Evolutionary conservation across 1,140 invertebrate species (phyloP), one percentile per base, ranked within the genome.

Genomic region (Aplysia californica): DNA sequence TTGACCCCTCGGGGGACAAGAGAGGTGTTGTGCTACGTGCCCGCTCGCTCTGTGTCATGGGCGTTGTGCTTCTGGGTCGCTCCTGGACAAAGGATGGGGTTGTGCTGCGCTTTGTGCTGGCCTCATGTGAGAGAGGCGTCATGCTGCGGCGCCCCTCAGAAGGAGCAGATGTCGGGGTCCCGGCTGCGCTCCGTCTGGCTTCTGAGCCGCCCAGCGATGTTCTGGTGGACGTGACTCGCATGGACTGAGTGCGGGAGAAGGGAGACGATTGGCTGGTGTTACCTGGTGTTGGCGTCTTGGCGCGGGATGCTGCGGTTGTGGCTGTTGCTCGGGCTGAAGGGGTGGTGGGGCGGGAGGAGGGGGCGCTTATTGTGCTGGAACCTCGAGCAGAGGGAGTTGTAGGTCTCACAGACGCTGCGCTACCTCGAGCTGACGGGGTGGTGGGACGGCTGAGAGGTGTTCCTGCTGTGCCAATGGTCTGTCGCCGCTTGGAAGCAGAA

Each of bases 161-260:
- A 4, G 39, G 23, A 0, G 58, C 26, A 31, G 77, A 67, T 36
- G 72, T 75, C n/a, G n/a, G n/a, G n/a, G n/a, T n/a, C n/a, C n/a
- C n/a, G n/a, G n/a, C n/a, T n/a, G n/a, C n/a, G n/a, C n/a, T n/a
- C n/a, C n/a, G n/a, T n/a, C n/a, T n/a, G n/a, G n/a, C n/a, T n/a
- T n/a, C n/a, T n/a, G n/a, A n/a, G n/a, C n/a, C 23, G 6, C 38
- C 56, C 59, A 65, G 33, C 21, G 65, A 66, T 33, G 69, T 58
- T 39, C 71, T 64, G 56, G 64, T 55, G 4, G 85, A 82, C 39
- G 80, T 80, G 0, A 85, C 75, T 10, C 85, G 76, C 79, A 87
- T 78, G 29, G 85, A 87, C 76, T 85, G 84, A 4, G 85, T 84
- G 23, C 85, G 69, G 58, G 56, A 15, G 5, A 3, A 23, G 4